Conservation (phyloP, 2,888 invertebrate species). For the Trichogramma dendrolimi region DNA sequence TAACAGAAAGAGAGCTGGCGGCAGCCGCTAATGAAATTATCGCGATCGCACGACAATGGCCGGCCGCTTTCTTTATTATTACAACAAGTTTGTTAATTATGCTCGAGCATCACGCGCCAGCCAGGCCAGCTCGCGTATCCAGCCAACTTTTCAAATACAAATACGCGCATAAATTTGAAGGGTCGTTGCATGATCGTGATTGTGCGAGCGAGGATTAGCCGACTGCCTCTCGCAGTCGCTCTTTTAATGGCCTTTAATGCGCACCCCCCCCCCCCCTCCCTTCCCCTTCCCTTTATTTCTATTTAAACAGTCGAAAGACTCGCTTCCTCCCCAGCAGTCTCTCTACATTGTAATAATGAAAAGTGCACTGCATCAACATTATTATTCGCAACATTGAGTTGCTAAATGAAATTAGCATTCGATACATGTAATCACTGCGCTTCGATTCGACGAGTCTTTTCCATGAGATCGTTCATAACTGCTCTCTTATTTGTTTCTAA, state of each 20-base stretch:
- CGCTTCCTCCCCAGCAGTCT: no score
- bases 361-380: slow-evolving; percentile 43
- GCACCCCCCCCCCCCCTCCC: background rate
- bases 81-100: slow-evolving; percentile 16
- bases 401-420: slow-evolving; percentile 49
- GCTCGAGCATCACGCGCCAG: slow-evolving; percentile 2
- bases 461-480: no score
- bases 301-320: no score
- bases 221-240: slow-evolving; percentile 30
- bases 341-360: slow-evolving; percentile 35
- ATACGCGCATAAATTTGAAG: background rate
- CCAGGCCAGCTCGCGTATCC: slow-evolving; percentile 6
- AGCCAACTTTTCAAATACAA: slow-evolving; percentile 22
- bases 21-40: slow-evolving; percentile 24
- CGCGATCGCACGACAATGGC: slow-evolving; percentile 13
- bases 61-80: slow-evolving; percentile 21
- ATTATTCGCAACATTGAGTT: slow-evolving; percentile 50
- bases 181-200: slow-evolving; percentile 23
- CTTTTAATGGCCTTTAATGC: slow-evolving; percentile 47
- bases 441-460: no score
- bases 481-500: no score
- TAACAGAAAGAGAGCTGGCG: no score
- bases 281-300: no score
- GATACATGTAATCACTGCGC: slow-evolving; percentile 32
- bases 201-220: slow-evolving; percentile 31